Evolutionary conservation across 2,797 vertebrate species (phyloP).

Genomic region (Macrochelys suwanniensis): DNA sequence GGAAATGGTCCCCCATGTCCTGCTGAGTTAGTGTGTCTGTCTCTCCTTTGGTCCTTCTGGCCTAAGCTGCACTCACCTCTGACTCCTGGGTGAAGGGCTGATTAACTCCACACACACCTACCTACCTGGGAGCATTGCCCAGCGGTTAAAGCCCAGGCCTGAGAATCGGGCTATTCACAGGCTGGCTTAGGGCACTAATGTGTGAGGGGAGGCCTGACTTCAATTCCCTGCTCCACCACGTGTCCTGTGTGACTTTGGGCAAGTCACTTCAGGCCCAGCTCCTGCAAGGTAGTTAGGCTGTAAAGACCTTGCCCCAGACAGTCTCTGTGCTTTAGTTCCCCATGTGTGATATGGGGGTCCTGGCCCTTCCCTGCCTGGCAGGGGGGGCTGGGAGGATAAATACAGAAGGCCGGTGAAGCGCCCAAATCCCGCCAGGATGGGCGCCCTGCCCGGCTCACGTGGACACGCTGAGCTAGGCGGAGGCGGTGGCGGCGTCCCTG

Average conservation of each 20-base stretch:
- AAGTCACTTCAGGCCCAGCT: too few relatives aligned
- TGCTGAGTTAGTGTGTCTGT: neutral
- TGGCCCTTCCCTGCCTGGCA: too few relatives aligned
- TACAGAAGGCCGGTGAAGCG: too few relatives aligned
- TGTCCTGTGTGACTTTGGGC: too few relatives aligned
- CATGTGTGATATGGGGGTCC: neutral
- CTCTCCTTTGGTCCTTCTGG: neutral
- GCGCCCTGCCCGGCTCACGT: too few relatives aligned
- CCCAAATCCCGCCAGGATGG: neutral
- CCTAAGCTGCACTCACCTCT: neutral
- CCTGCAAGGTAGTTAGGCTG: too few relatives aligned
- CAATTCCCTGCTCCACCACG: neutral
- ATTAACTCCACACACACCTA: neutral
- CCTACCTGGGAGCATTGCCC: too few relatives aligned
- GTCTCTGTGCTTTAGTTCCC: too few relatives aligned
- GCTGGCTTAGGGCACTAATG: neutral
- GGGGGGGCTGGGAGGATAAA: neutral
- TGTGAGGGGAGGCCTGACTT: too few relatives aligned
- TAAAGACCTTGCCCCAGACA: too few relatives aligned
- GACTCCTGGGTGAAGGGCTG: neutral
- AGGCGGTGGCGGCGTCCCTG: too few relatives aligned
- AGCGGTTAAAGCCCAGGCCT: neutral
- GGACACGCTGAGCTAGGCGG: neutral
- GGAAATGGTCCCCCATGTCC: neutral
- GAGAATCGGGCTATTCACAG: neutral